phyloP scores from a whole-genome alignment of 2,797 vertebrate genomes.

The Enteromius trimaculatus region DNA sequence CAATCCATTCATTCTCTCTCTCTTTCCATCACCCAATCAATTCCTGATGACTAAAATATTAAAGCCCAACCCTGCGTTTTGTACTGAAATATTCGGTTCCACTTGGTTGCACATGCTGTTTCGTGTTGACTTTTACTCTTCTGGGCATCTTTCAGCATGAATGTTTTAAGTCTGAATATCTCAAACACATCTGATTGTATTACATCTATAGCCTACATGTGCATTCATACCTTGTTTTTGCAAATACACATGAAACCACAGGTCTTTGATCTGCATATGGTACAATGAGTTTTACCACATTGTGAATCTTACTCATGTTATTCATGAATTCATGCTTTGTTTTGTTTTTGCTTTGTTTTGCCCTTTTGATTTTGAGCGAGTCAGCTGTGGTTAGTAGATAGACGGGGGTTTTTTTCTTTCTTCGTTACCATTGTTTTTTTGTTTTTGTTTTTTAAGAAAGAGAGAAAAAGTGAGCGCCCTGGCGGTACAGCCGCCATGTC shows the following conservation, averaged over 20 bases:
- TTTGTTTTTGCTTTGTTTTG: slow-evolving; percentile 1
- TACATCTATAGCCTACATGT: neutral
- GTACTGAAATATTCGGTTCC: neutral
- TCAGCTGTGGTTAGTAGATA: slow-evolving; percentile 13
- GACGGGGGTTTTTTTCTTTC: neutral
- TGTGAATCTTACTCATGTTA: neutral
- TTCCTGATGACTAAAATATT: neutral
- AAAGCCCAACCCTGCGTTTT: neutral
- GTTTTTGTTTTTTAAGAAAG: slow-evolving; percentile 17
- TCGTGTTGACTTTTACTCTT: slow-evolving; percentile 21
- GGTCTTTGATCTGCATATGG: neutral
- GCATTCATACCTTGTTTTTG: neutral
- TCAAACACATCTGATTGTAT: slow-evolving; percentile 22
- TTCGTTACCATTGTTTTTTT: neutral
- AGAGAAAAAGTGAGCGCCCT: slow-evolving; percentile 17
- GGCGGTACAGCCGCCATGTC: slow-evolving; percentile 21
- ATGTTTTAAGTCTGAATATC: neutral
- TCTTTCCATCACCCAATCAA: neutral
- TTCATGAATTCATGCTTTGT: slow-evolving; percentile 1
- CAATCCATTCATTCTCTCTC: neutral
- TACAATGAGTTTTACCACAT: neutral
- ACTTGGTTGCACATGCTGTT: neutral
- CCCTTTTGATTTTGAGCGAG: slow-evolving; percentile 16
- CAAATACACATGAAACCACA: neutral
- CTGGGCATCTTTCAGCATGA: neutral